Conservation (phyloP, 2,797 vertebrate genomes). For the Corythornis leucogaster region DNA sequence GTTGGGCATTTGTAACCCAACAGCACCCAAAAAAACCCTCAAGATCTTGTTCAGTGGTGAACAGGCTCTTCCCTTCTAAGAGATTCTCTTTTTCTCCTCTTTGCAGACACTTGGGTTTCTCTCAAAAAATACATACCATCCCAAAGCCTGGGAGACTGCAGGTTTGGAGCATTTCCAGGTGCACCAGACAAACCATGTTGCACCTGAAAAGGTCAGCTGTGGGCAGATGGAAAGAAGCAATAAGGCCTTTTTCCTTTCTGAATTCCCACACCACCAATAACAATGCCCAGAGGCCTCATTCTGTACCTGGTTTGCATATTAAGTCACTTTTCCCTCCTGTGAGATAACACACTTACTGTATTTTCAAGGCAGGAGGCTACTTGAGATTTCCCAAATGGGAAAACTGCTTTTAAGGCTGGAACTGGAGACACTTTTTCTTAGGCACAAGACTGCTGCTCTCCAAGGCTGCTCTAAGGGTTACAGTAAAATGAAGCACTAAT, state of each 20-base stretch:
- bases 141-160: background rate
- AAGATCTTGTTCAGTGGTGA: background rate
- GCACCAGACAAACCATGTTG: background rate
- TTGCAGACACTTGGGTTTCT: background rate
- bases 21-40: background rate
- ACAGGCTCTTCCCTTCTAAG: background rate
- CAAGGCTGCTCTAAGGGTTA: background rate
- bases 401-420: background rate
- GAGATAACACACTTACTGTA: background rate
- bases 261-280: background rate
- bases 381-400: background rate
- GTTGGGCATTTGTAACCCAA: background rate
- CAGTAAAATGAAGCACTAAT: background rate
- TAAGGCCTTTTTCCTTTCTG: background rate
- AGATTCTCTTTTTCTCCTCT: background rate
- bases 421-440: background rate
- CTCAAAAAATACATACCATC: background rate
- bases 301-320: background rate
- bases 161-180: slow-evolving; percentile 5
- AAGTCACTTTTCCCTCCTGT: background rate
- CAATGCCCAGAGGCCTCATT: slow-evolving; percentile 11
- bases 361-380: background rate
- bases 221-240: slow-evolving; percentile 33
- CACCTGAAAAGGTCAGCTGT: slow-evolving; percentile 30
- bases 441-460: background rate